Evolutionary conservation across 1,140 invertebrate genomes (phyloP).

Genomic region (Rhizoglyphus robini): DNA sequence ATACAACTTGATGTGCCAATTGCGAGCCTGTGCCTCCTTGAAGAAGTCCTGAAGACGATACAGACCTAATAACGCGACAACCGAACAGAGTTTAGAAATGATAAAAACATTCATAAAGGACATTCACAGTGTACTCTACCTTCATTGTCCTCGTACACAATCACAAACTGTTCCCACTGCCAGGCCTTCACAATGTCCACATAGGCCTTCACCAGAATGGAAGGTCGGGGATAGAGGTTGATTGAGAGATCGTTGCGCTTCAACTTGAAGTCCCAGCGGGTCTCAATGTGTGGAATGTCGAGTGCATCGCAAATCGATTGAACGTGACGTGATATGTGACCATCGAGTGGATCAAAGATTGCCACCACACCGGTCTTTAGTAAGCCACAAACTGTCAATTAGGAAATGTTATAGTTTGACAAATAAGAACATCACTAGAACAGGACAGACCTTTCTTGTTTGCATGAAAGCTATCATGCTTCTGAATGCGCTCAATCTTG

Average conservation of each 20-base stretch:
- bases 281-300: slow-evolving; percentile 71
- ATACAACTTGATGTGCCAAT: slow-evolving; percentile 27
- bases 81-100: slow-evolving; percentile 14
- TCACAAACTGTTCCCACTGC: slow-evolving; percentile 35
- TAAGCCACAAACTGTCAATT: slow-evolving; percentile 47
- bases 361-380: slow-evolving; percentile 50
- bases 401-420: slow-evolving; percentile 29
- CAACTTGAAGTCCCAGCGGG: slow-evolving; percentile 46
- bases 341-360: slow-evolving; percentile 64
- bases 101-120: neutral
- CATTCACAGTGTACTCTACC: too few species aligned
- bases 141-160: slow-evolving; percentile 43
- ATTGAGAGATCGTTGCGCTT: slow-evolving; percentile 48
- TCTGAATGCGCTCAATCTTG: slow-evolving; percentile 70
- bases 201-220: slow-evolving; percentile 33
- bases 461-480: slow-evolving; percentile 78
- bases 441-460: slow-evolving; percentile 50
- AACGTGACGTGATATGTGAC: slow-evolving; percentile 56
- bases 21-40: slow-evolving; percentile 26
- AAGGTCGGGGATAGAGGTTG: slow-evolving; percentile 58
- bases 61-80: too few species aligned
- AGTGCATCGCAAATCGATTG: slow-evolving; percentile 72
- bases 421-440: neutral
- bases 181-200: slow-evolving; percentile 33
- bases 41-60: slow-evolving; percentile 29